Evolutionary conservation across 37 sponge, comb jelly and placozoan species (phyloP), one percentile per base, ranked within the genome.

Genomic region (Eunapius fragilis): DNA sequence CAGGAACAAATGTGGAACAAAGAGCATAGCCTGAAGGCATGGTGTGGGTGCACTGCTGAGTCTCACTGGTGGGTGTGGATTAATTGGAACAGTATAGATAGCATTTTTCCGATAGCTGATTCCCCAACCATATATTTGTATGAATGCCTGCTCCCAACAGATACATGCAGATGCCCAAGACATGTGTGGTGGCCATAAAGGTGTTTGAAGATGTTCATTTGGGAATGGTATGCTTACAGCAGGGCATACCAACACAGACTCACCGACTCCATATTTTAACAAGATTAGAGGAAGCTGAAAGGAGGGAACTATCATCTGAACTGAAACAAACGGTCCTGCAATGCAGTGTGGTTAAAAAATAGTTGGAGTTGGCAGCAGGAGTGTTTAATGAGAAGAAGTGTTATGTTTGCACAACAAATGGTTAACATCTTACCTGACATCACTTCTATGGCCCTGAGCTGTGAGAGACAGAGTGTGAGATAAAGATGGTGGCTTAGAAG

Each of bases 241-340:
- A 7, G 5, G 32, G 70, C 87, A 85, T 24, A 37, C 13, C 47
- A 79, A 83, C 49, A 7, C 25, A 6, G n/a, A 36, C 85, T 67
- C n/a, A 90, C 93, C 89, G 75, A 74, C 72, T 86, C 96, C 96
- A 98, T 13, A 96, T 45, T 37, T 95, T 95, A 47, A 95, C 70
- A 34, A 27, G 19, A 10, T 92, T 80, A 49, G 89, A 47, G 35
- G 94, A 91, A 0, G 87, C 98, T 32, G 94, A 85, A 12, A 86
- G 77, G 22, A 98, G 81, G 17, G 72, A 73, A 37, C 78, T 69
- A 71, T 92, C 94, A 82, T 97, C 98, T 23, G 88, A 91, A 37
- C 87, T 97, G 81, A 95, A 95, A 38, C 90, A 79, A 30, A 95
- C 88, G 9, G 95, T 79, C 85, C 97, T 91, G 70, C 24, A 35